Evolutionary conservation across 2,113 vertebrate genomes (phyloP), one percentile per base, ranked within the genome.

Genomic region (Edolisoma coerulescens): DNA sequence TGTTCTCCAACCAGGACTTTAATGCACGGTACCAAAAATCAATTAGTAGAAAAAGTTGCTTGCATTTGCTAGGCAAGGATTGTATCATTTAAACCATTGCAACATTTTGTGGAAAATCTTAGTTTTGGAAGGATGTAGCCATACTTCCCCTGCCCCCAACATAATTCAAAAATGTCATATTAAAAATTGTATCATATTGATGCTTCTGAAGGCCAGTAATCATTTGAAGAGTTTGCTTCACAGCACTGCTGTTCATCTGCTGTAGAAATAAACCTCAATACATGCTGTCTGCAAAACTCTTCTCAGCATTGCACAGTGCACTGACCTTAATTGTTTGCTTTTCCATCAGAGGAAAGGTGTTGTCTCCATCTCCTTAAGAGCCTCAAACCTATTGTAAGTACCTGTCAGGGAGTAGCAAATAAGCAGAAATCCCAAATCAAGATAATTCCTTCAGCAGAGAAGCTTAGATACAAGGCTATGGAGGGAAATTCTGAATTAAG

Each of bases 91-190:
- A 77, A 56, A 42, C 10, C 4, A 77, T 21, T 44, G 37, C 26
- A 87, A 47, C 1, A 9, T 54, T 47, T 77, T 59, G 5, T 54
- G 32, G 63, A 60, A 80, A 65, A 64, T 35, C 11, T 17, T 63
- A 27, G 4, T 60, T 63, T 89, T 52, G 37, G 12, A 30, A 89
- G 16, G 16, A 59, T 5, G 13, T 42, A 54, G 26, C 18, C 10
- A 42, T 61, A 41, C 7, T 52, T 20, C 1, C 1, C 8, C 33
- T 61, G 13, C 3, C 28, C 6, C 5, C 11, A 28, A 4, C 0
- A 26, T 30, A 57, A 35, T 52, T 77, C 33, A 47, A 50, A 74
- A 81, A 22, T 42, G 2, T 39, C 12, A 10, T 32, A 11, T 49
- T 49, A 42, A 44, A 49, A 84, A 59, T n/a, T 21, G 9, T 8